Conservation (phyloP, 1,140 invertebrate genomes). For the Zaprionus tsacasi region DNA sequence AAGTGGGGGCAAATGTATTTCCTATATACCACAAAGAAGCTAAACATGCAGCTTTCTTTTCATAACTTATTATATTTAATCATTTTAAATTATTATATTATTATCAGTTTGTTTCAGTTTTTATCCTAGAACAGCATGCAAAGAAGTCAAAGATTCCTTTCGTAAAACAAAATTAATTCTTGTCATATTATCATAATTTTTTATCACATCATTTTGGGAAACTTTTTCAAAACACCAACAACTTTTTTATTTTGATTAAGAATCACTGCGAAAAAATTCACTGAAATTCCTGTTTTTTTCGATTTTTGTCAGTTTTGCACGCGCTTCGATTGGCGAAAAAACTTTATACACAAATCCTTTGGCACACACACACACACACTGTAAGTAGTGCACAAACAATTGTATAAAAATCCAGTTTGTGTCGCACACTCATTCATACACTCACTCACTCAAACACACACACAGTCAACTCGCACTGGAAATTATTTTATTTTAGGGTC, state of each 20-base stretch:
- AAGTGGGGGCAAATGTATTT: background rate
- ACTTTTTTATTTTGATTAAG: background rate
- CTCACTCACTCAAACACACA: conserved; percentile 35
- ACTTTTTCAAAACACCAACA: background rate
- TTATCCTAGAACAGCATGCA: background rate
- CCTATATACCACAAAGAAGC: background rate
- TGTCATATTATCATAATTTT: background rate
- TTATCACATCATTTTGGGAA: background rate
- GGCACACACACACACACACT: conserved; percentile 19
- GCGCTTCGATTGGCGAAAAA: conserved; percentile 30
- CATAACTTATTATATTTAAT: conserved; percentile 1
- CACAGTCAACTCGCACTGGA: conserved; percentile 28
- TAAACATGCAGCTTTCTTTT: background rate
- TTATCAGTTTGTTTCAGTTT: background rate
- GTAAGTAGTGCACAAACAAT: conserved; percentile 45
- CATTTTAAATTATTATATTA: background rate
- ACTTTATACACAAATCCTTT: conserved; percentile 40
- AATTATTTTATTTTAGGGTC: conserved; percentile 47
- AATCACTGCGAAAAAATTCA: conserved; percentile 4
- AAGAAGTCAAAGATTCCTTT: background rate
- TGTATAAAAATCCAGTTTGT: conserved; percentile 52
- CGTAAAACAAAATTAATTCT: too few species aligned
- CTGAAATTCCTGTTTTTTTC: conserved; percentile 5
- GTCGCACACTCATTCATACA: conserved; percentile 21
- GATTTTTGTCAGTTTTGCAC: conserved; percentile 21